Percentiles rank a stretch among this genome's conserved stretches.
phyloP scores from a whole-genome alignment of 2,888 invertebrate genomes.

The Drosophila tripunctata region DNA sequence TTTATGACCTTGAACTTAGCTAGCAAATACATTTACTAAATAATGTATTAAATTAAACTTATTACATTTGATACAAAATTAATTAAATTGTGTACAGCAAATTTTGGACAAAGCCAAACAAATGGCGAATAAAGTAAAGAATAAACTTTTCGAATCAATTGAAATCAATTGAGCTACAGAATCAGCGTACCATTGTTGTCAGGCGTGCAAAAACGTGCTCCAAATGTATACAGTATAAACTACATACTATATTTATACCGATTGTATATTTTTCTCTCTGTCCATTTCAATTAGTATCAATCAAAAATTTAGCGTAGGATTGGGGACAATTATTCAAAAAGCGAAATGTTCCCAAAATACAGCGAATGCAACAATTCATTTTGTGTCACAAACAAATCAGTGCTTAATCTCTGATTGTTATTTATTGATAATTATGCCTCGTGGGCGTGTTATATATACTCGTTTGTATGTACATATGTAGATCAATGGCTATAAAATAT shows the following conservation, averaged over 20 bases:
- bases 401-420: constrained; percentile 8
- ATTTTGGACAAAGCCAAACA: constrained; percentile 8
- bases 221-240: too few species aligned
- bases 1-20: not conserved
- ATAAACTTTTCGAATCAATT: constrained; percentile 74
- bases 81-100: constrained; percentile 19
- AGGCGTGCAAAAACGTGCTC: constrained; percentile 66
- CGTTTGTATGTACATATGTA: constrained; percentile 8
- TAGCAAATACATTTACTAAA: constrained; percentile 4
- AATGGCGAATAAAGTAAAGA: constrained; percentile 21
- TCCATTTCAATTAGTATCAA: constrained; percentile 45
- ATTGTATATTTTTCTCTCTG: not conserved
- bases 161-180: constrained; percentile 55
- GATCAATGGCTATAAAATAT: constrained; percentile 45
- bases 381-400: constrained; percentile 3
- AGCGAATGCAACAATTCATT: constrained; percentile 3
- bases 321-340: constrained; percentile 14
- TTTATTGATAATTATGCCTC: constrained; percentile 5
- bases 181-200: constrained; percentile 58
- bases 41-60: not conserved
- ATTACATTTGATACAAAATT: constrained; percentile 3
- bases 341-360: constrained; percentile 4
- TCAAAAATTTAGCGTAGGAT: constrained; percentile 13
- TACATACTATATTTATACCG: not conserved
- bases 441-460: not conserved